A percentile compares a stretch with the other conserved stretches of the same genome.
phyloP scores from a whole-genome alignment of 2,113 vertebrate species.

The Sialia sialis region DNA sequence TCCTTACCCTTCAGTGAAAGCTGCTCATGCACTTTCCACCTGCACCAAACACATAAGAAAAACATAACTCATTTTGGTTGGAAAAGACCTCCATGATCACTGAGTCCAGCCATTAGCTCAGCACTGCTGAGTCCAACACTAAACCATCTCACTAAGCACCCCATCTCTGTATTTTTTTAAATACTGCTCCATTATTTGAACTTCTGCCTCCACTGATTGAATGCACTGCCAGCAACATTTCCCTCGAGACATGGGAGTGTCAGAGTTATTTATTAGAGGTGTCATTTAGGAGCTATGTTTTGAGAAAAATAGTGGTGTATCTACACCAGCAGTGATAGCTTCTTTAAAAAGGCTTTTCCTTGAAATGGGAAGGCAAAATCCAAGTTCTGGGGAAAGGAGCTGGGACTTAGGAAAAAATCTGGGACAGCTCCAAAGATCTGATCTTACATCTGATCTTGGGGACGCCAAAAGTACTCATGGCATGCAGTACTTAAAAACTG shows the following conservation, averaged over 20 bases:
- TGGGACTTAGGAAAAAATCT: background rate
- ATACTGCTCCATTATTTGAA: background rate
- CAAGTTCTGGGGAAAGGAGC: background rate
- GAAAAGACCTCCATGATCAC: background rate
- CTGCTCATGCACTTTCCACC: background rate
- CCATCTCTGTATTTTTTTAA: background rate
- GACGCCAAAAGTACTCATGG: background rate
- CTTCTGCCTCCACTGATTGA: background rate
- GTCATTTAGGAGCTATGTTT: background rate
- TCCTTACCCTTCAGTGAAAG: background rate
- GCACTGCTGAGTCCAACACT: background rate
- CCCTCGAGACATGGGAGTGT: accelerated
- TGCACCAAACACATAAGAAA: background rate
- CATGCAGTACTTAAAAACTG: background rate
- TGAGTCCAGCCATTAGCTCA: background rate
- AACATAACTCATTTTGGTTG: background rate
- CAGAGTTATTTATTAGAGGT: background rate
- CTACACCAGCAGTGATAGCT: background rate
- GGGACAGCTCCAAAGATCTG: background rate
- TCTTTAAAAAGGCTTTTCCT: background rate
- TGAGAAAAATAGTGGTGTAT: background rate
- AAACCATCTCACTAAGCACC: background rate
- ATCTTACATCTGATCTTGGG: background rate
- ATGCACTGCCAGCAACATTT: background rate
- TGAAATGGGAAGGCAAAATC: background rate